Evolutionary conservation across 92 coral and sea anemone species (phyloP), one percentile per base, ranked within the genome.

Genomic region (Paragorgia papillata): DNA sequence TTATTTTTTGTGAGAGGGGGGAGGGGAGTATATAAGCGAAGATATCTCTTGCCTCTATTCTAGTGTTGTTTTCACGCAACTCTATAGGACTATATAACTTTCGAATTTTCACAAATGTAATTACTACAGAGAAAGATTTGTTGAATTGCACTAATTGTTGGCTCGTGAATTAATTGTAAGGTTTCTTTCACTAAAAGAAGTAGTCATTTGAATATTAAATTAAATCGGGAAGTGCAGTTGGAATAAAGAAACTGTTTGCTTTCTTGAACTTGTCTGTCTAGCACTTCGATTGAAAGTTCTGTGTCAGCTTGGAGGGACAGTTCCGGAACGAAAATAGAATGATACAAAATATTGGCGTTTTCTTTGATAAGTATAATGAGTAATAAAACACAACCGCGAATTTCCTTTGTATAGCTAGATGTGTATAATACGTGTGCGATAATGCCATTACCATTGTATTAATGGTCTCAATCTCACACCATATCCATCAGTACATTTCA

Each of bases 331-430:
- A 33, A 25, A 54, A 54, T 39, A 69, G 5, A 67, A 19, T 53
- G 78, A 53, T 71, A 71, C 78, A 71, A 34, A 71, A 32, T 71
- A 53, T 56, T 51, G 51, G 33, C 64, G 63, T 34, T 53, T 53
- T 71, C 33, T 19, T 40, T 55, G 78, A 71, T 71, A 71, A 71
- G 78, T 71, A 66, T 66, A 71, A 71, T 71, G 78, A 55, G 64
- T 71, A 71, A 71, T 71, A 71, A 71, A 71, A 54, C 29, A 17
- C 28, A 20, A 71, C 78, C 78, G 78, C 78, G 64, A 53, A 32
- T 48, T 54, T 54, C 78, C 35, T 50, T 71, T 71, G 78, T 71
- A 53, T 71, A 7, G 50, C 64, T 32, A 71, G 78, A 71, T 71
- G 27, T 53, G 64, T 37, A 53, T 53, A 71, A 71, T 71, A 27